Base-by-base conservation (phyloP, 2,113 vertebrate genomes). In the Thomomys bottae region DNA sequence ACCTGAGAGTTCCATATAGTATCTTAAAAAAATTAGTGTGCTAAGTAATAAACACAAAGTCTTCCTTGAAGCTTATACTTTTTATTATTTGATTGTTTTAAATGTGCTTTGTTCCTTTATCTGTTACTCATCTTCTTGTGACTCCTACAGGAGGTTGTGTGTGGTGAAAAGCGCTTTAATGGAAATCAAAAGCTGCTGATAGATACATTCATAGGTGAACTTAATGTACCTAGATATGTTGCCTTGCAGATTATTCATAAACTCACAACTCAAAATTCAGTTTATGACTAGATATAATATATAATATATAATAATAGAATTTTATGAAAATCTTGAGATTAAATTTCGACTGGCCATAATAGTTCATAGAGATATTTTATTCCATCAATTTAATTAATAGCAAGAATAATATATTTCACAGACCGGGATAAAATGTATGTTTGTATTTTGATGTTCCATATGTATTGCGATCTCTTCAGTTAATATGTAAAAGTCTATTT, bases 391-490 rank as follows among this genome's bases (percentile, higher is more conserved):
- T 89, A 91, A 77, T 91, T 75, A 87, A 76, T 67, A 45, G 7
- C 73, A 34, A 84, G 18, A 81, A n/a, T 68, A 71, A 30, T 72
- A 63, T 63, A 5, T 49, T 87, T 94, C 75, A 70, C 87, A 38
- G 87, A 78, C 3, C 45, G 64, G 3, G 80, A 59, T 24, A 83
- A 77, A 94, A 79, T 18, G 10, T 63, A 63, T 66, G 18, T 61
- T 91, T 94, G 59, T 89, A 67, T 78, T 91, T 79, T 72, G 28
- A n/a, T 90, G n/a, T 32, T n/a, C 86, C 54, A 76, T 88, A 80
- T 77, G 87, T 49, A 66, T 76, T 94, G 8, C 88, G 54, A 80
- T 84, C 57, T 87, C 24, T 63, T 90, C 21, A 95, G 49, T 28
- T 2, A 76, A 0, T 64, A 73, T 67, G 34, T 92, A 87, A 71